phyloP scores from a whole-genome alignment of 2,888 invertebrate species.

The Hydropsyche betteni region DNA sequence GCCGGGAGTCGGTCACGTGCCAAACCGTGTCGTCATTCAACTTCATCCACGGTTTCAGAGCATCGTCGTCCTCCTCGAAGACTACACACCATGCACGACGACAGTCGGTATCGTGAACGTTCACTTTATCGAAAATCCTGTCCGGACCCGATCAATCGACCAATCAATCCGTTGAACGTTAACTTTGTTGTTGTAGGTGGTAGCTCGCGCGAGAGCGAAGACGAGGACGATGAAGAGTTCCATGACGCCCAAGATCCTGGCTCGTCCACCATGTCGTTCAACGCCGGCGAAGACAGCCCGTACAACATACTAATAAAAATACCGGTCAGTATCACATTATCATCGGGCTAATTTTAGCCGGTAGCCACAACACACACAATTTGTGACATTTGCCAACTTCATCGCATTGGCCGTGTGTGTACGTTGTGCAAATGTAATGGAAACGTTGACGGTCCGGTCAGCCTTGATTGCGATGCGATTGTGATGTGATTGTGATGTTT shows the following conservation, averaged over 20 bases:
- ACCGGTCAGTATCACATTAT: constrained; percentile 61
- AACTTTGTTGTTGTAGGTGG: constrained; percentile 57
- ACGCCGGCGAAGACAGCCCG: constrained; percentile 61
- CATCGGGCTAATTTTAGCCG: background rate
- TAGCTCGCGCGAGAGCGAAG: constrained; percentile 65
- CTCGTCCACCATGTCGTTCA: constrained; percentile 55
- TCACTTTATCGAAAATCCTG: too few relatives aligned
- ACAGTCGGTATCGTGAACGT: too few relatives aligned
- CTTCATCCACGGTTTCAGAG: too few relatives aligned
- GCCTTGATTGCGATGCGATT: too few relatives aligned
- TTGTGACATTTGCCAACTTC: too few relatives aligned
- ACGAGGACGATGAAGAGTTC: constrained; percentile 81
- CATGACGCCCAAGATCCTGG: constrained; percentile 74
- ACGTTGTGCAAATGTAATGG: too few relatives aligned
- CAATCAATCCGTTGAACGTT: too few relatives aligned
- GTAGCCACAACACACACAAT: background rate
- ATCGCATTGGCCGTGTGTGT: too few relatives aligned
- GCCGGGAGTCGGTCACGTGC: constrained; percentile 8
- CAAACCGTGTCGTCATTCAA: constrained; percentile 16
- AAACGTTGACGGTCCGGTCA: too few relatives aligned
- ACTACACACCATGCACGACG: too few relatives aligned
- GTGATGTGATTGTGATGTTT: constrained; percentile 42
- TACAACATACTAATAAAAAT: constrained; percentile 72
- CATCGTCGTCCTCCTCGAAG: too few relatives aligned
- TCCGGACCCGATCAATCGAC: too few relatives aligned